A percentile compares a stretch with the other conserved stretches of the same genome.
Conservation (phyloP, 2,113 vertebrate genomes). For the Barbus barbus region DNA sequence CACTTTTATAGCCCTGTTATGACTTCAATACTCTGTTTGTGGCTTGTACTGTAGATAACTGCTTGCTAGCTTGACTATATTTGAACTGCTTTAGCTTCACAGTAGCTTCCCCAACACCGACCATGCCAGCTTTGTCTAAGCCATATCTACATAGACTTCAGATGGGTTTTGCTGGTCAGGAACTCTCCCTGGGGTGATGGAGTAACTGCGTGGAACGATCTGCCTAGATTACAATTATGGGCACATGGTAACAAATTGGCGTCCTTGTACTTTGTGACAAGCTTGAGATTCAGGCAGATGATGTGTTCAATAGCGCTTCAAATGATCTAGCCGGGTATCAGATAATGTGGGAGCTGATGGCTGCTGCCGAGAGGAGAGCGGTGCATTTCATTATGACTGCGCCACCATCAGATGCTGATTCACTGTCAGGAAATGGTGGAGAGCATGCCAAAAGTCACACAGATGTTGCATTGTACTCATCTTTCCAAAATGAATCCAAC, state of each 20-base stretch:
- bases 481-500: constrained; percentile 45
- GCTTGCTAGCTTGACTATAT: not conserved
- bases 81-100: not conserved
- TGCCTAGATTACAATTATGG: constrained; percentile 33
- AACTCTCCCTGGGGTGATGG: not conserved
- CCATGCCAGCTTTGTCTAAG: not conserved
- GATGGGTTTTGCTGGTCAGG: not conserved
- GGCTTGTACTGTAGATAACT: not conserved
- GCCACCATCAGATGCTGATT: constrained; percentile 40
- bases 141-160: not conserved
- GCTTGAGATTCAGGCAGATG: constrained; percentile 28
- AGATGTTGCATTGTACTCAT: constrained; percentile 57
- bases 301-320: constrained; percentile 19
- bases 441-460: constrained; percentile 52
- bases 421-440: constrained; percentile 43
- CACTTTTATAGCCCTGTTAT: not conserved
- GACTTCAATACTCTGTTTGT: not conserved
- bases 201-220: constrained; percentile 17
- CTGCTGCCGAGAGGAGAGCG: constrained; percentile 10
- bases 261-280: constrained; percentile 39
- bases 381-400: constrained; percentile 25
- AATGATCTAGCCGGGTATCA: constrained; percentile 36
- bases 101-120: not conserved
- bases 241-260: constrained; percentile 37
- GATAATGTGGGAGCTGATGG: constrained; percentile 30